These are phyloP conservation scores for Cheiracanthium punctorium DNA, from an alignment of 2,888 invertebrate species.

Conservation along the genomic window DNA sequence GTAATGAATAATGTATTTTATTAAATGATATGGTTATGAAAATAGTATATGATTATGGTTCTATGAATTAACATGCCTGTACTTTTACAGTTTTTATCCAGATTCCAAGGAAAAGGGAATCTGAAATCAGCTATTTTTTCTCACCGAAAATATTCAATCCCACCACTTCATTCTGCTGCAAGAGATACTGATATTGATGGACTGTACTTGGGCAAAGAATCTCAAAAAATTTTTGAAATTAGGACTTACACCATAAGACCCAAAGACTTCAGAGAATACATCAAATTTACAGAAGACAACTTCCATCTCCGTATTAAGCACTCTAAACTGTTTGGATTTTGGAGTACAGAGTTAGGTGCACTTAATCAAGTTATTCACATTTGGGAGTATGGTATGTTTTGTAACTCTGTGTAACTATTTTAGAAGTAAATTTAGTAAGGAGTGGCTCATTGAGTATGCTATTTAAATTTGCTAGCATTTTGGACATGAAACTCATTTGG, in stretches of 20 bases:
- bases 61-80: not conserved
- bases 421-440: no score
- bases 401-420: no score
- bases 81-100: slow-evolving; percentile 17
- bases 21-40: not conserved
- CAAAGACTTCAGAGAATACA: slow-evolving; percentile 71
- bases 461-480: no score
- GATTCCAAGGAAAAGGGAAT: not conserved
- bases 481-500: no score
- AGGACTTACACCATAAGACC: slow-evolving; percentile 57
- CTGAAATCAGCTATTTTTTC: slow-evolving; percentile 6
- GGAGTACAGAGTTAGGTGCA: slow-evolving; percentile 75
- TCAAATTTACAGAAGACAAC: slow-evolving; percentile 73
- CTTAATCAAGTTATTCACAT: slow-evolving; percentile 75
- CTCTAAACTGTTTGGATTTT: slow-evolving; percentile 75
- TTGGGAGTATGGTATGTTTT: slow-evolving; percentile 76
- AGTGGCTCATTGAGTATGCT: no score
- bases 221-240: slow-evolving; percentile 68
- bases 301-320: slow-evolving; percentile 74
- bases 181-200: slow-evolving; percentile 35
- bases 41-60: not conserved
- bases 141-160: slow-evolving; percentile 29
- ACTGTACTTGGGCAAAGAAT: slow-evolving; percentile 40
- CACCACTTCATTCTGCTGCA: slow-evolving; percentile 38
- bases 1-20: not conserved